Evolutionary conservation across 2,888 invertebrate species (phyloP), one percentile per base, ranked within the genome.

Genomic region (Pilophorus perplexus): DNA sequence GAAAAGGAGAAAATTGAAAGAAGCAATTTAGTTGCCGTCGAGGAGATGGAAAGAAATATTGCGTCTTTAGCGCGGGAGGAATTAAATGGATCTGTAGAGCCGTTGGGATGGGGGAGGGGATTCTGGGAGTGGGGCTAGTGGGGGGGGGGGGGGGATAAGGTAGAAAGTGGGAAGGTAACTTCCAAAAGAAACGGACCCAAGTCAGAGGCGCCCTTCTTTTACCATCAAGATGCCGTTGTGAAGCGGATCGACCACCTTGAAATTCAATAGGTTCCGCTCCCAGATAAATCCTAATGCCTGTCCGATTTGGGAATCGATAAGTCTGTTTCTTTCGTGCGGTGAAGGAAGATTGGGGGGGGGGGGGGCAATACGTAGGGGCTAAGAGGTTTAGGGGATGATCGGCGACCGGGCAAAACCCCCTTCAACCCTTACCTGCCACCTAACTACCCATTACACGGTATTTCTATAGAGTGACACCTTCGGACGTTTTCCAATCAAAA

Each of bases 261-360:
- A 62, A 62, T 62, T 62, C 62, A 62, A 62, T 62, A 62, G 62
- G 62, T 62, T 62, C 62, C 44, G 62, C 33, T 62, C 48, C 37
- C 23, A 62, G 62, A 62, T 62, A 62, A 62, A 62, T 62, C 62
- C 62, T 62, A 62, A 62, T 62, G 62, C 48, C 62, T 62, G 62
- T 62, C 62, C 62, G 62, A 62, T 62, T 62, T 62, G 48, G 48
- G 62, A 48, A 33, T 62, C 62, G 62, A 62, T 62, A 62, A 62
- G 62, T 46, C 62, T 62, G 62, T 62, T 62, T 62, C 62, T 62
- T 59, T 62, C 20, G 44, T 25, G 23, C 18, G n/a, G 23, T 28
- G 52, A 14, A 18, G 27, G 28, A 8, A 14, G 28, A 52, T 25
- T 14, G 38, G 14, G 38, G 42, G 42, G 10, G 6, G 6, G 42